Evolutionary conservation across 2,113 vertebrate genomes (phyloP).

Genomic region (Caranx melampygus): DNA sequence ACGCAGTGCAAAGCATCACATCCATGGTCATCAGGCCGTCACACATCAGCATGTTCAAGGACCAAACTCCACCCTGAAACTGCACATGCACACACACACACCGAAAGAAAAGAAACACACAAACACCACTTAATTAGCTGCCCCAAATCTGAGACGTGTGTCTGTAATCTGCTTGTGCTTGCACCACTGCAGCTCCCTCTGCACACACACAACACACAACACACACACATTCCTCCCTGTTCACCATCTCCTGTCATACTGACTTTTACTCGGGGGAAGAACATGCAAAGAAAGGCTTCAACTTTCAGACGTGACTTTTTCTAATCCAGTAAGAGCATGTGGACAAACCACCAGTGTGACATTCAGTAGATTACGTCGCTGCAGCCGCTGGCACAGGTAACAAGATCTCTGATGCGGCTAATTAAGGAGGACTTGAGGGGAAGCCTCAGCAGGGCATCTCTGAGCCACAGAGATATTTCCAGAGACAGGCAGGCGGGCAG

Average conservation of each 20-base stretch:
- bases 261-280: background rate
- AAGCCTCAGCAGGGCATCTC: background rate
- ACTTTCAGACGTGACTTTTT: background rate
- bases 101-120: constrained; percentile 6
- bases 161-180: constrained; percentile 47
- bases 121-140: constrained; percentile 11
- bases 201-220: constrained; percentile 17
- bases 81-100: constrained; percentile 70
- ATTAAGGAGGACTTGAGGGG: constrained; percentile 40
- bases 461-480: constrained; percentile 9
- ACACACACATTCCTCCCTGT: background rate
- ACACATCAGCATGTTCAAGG: constrained; percentile 85
- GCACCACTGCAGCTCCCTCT: background rate
- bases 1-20: constrained; percentile 95
- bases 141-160: constrained; percentile 24
- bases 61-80: constrained; percentile 94
- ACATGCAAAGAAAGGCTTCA: background rate
- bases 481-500: constrained; percentile 6
- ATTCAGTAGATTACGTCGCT: constrained; percentile 34
- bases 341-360: constrained; percentile 4
- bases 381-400: constrained; percentile 38
- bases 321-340: background rate
- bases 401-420: constrained; percentile 37
- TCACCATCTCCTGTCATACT: background rate
- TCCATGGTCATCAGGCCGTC: constrained; percentile 96